Evolutionary conservation across 1,140 invertebrate genomes (phyloP).

Genomic region (Lepidurus couesii): DNA sequence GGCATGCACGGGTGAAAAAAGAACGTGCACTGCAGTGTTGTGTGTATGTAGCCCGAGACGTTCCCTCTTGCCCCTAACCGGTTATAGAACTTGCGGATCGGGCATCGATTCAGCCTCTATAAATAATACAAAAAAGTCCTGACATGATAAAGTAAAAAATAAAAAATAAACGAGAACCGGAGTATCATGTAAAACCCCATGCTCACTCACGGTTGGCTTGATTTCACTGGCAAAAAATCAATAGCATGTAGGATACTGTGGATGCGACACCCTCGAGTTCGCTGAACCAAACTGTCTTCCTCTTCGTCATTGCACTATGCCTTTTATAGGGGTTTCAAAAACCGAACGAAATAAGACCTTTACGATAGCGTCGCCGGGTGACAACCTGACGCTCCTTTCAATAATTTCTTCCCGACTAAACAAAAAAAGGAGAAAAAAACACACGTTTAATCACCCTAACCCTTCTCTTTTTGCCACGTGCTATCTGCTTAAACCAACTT

Average conservation of each 20-base stretch:
- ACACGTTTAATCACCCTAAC: not conserved
- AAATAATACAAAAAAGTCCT: not conserved
- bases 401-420: not conserved
- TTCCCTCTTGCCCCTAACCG: not conserved
- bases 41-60: not conserved
- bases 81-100: not conserved
- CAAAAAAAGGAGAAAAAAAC: not conserved
- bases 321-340: not conserved
- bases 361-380: not conserved
- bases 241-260: not conserved
- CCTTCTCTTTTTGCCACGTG: not conserved
- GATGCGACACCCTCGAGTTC: not conserved
- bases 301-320: not conserved
- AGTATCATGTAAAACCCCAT: conserved; percentile 2
- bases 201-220: not conserved
- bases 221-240: conserved; percentile 6
- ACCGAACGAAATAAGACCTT: not conserved
- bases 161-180: not conserved
- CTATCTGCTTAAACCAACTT: not conserved
- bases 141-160: not conserved
- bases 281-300: not conserved
- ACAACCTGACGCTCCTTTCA: not conserved
- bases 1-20: no score
- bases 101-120: not conserved
- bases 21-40: no score